A percentile compares a stretch with the other conserved stretches of the same genome.
phyloP scores from a whole-genome alignment of 2,113 vertebrate species.

The Podarcis raffonei region DNA sequence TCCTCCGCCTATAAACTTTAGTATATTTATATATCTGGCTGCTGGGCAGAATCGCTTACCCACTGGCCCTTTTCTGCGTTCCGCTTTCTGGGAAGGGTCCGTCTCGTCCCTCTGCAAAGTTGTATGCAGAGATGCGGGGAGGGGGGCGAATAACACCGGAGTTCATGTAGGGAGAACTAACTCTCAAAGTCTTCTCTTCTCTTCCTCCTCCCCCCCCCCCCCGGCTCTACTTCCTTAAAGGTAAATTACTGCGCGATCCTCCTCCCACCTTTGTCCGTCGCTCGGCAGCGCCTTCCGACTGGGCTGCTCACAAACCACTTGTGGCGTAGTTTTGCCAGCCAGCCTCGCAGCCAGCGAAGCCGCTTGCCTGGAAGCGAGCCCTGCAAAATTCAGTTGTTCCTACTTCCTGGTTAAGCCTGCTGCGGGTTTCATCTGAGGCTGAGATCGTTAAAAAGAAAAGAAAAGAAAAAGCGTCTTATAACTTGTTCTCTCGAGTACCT shows the following conservation, averaged over 20 bases:
- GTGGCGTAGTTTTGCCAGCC: slow-evolving; percentile 1
- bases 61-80: too few species aligned
- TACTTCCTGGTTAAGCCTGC: background rate
- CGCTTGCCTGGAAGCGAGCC: background rate
- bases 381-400: background rate
- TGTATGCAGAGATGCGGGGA: background rate
- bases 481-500: background rate
- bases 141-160: background rate
- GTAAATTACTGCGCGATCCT: too few species aligned
- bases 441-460: background rate
- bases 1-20: background rate
- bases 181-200: background rate
- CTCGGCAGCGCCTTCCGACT: background rate
- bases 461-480: background rate
- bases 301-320: background rate
- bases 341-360: background rate
- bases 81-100: background rate
- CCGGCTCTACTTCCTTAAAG: background rate
- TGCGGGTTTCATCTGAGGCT: background rate
- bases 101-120: background rate
- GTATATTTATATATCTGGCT: background rate
- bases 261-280: background rate
- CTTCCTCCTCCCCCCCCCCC: background rate
- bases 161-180: background rate
- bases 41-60: background rate